phyloP scores from a whole-genome alignment of 2,888 invertebrate genomes.

The Malthinus flaveolus region DNA sequence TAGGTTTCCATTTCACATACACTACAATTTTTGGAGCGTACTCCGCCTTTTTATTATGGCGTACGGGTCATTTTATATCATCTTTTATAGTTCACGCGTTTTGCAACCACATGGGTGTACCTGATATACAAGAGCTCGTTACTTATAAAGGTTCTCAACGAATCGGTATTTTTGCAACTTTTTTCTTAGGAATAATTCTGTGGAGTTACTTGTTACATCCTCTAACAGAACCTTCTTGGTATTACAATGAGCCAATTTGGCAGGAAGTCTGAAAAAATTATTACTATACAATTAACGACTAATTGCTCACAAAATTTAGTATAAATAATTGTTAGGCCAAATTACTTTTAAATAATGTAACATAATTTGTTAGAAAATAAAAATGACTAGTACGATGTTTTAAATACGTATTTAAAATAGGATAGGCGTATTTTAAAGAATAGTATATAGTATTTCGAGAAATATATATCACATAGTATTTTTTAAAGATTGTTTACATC shows the following conservation, averaged over 20 bases:
- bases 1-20: constrained; percentile 86
- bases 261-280: constrained; percentile 10
- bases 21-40: constrained; percentile 94
- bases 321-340: too few relatives aligned
- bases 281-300: neutral
- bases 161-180: constrained; percentile 65
- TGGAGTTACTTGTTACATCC: constrained; percentile 81
- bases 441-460: too few relatives aligned
- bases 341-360: too few relatives aligned
- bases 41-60: constrained; percentile 87
- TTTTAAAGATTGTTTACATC: too few relatives aligned
- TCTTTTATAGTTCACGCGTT: constrained; percentile 90
- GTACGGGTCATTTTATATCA: constrained; percentile 88
- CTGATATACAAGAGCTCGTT: constrained; percentile 76
- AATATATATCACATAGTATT: too few relatives aligned
- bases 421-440: too few relatives aligned
- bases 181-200: constrained; percentile 72
- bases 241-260: constrained; percentile 39
- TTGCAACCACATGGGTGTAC: constrained; percentile 97
- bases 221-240: constrained; percentile 67
- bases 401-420: too few relatives aligned
- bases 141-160: constrained; percentile 62
- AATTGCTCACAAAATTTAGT: neutral
- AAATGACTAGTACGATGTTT: too few relatives aligned
- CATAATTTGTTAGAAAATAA: too few relatives aligned